Conservation (phyloP, 35 echinoderm and acorn worm species). For the Stichopus chloronotus region DNA sequence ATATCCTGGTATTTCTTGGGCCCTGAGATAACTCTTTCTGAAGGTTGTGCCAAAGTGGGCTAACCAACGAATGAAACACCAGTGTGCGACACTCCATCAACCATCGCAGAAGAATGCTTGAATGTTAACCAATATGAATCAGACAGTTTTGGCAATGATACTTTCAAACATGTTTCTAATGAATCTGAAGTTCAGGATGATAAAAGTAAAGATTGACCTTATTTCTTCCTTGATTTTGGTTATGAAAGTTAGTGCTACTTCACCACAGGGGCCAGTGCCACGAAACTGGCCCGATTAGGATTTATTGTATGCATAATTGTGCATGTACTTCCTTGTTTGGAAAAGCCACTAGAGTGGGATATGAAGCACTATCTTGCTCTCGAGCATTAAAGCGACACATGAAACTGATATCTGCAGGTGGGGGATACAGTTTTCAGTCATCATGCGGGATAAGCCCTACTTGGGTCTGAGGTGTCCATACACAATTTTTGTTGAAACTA, state of each 20-base stretch:
- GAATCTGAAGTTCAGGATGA: neutral
- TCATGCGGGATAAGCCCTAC: too few relatives aligned
- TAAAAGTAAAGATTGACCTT: neutral
- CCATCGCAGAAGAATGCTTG: neutral
- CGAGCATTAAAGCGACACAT: too few relatives aligned
- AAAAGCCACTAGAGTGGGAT: too few relatives aligned
- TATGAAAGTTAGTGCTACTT: neutral
- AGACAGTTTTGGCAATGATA: neutral
- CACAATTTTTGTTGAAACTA: too few relatives aligned
- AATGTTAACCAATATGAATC: neutral
- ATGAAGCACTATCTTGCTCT: too few relatives aligned
- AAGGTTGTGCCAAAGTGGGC: neutral
- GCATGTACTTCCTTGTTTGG: too few relatives aligned
- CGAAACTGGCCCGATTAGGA: neutral
- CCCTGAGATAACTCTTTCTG: too few relatives aligned
- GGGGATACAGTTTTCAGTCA: too few relatives aligned
- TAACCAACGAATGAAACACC: constrained; percentile 1
- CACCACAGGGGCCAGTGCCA: neutral
- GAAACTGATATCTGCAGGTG: too few relatives aligned
- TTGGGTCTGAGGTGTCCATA: too few relatives aligned
- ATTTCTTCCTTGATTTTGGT: neutral
- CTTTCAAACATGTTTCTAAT: neutral
- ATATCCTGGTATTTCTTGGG: too few relatives aligned
- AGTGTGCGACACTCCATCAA: neutral
- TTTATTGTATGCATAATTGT: too few relatives aligned